phyloP scores from a whole-genome alignment of 1,140 invertebrate genomes.

The Tetragonula clypearis region DNA sequence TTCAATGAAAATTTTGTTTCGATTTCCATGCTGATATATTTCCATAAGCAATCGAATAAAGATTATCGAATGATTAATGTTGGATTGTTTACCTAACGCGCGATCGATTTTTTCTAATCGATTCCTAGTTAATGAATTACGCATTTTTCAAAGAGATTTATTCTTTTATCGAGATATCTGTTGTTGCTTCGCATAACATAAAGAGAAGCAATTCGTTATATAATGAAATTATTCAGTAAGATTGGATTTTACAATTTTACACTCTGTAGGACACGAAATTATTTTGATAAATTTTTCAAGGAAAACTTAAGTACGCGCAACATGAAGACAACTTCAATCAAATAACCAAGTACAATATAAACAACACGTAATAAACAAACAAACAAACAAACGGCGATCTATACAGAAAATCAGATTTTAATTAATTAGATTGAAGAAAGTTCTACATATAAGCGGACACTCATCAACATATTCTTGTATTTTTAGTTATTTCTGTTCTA shows the following conservation, averaged over 20 bases:
- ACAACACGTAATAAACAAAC: neutral
- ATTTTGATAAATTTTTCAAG: neutral
- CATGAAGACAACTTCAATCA: neutral
- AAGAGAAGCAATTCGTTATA: neutral
- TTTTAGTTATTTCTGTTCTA: slow-evolving; percentile 72
- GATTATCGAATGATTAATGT: neutral
- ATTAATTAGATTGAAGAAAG: neutral
- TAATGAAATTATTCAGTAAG: neutral
- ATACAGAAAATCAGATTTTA: slow-evolving; percentile 10
- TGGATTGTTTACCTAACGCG: neutral
- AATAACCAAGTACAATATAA: too few species aligned
- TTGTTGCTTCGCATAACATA: neutral
- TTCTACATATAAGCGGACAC: neutral
- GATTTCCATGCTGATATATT: neutral
- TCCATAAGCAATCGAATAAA: neutral
- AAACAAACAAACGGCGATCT: neutral
- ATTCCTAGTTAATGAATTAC: neutral
- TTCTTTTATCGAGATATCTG: neutral
- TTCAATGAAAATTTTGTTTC: neutral
- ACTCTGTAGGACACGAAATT: neutral
- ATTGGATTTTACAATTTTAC: neutral
- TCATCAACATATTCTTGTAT: slow-evolving; percentile 28
- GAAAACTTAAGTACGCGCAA: neutral
- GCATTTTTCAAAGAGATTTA: neutral
- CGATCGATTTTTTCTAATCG: neutral